Evolutionary conservation across 2,888 invertebrate genomes (phyloP).

Genomic region (Zelleria hepariella): DNA sequence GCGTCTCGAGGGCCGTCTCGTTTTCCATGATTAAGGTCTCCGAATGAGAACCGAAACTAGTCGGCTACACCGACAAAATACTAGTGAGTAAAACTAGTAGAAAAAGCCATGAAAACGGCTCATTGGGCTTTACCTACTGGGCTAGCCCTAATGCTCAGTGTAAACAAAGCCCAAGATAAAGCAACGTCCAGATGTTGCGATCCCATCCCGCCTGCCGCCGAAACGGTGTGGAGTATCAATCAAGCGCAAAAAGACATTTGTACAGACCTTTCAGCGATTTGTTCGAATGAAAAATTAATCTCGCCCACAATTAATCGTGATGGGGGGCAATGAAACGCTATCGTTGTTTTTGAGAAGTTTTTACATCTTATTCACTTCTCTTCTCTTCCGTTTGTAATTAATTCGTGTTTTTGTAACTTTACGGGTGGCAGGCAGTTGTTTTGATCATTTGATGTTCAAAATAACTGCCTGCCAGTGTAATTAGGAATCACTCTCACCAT

Average conservation of each 20-base stretch:
- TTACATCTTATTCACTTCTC: slow-evolving; percentile 59
- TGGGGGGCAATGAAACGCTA: slow-evolving; percentile 65
- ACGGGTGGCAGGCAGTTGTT: neutral
- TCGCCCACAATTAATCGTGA: slow-evolving; percentile 69
- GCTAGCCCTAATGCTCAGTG: too few species aligned
- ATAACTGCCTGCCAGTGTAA: too few species aligned
- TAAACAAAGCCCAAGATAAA: neutral
- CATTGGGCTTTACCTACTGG: too few species aligned
- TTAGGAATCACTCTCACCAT: too few species aligned
- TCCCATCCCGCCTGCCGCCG: neutral
- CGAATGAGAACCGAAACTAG: too few species aligned
- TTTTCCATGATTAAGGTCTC: too few species aligned
- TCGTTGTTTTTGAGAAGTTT: slow-evolving; percentile 64
- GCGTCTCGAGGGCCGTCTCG: too few species aligned
- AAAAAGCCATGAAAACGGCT: too few species aligned
- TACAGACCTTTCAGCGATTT: slow-evolving; percentile 59
- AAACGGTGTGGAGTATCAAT: slow-evolving; percentile 29
- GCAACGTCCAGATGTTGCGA: neutral
- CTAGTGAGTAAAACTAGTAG: too few species aligned
- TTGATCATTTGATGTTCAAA: neutral
- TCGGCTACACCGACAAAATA: too few species aligned
- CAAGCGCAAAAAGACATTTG: slow-evolving; percentile 56
- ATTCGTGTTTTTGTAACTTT: slow-evolving; percentile 40
- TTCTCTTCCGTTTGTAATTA: slow-evolving; percentile 61
- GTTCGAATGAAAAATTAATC: slow-evolving; percentile 71